Conservation (phyloP, 1,140 invertebrate species). For the Philaenus spumarius region DNA sequence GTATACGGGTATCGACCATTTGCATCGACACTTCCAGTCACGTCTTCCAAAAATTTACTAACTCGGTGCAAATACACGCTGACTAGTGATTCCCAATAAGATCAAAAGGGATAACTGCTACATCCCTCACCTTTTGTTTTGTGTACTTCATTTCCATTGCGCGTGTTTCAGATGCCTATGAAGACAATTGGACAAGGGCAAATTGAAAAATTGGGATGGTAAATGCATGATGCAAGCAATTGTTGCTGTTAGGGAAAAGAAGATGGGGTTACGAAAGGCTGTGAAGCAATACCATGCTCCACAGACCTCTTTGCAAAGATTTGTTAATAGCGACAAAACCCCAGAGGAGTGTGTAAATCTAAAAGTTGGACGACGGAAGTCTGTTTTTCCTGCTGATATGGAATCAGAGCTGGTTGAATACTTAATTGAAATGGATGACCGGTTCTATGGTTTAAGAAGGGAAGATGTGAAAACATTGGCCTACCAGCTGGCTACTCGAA, state of each 20-base stretch:
- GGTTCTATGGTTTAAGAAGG: slow-evolving; percentile 27
- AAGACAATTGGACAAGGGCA: no score
- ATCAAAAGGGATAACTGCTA: no score
- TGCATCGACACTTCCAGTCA: no score
- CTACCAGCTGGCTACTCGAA: background rate
- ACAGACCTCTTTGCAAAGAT: background rate
- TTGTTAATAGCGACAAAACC: background rate
- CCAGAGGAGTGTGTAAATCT: background rate
- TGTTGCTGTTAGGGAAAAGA: background rate
- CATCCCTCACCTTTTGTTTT: no score
- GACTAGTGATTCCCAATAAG: no score
- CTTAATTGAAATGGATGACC: slow-evolving; percentile 26
- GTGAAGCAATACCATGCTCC: background rate
- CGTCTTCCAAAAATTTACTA: no score
- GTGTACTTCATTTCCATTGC: no score
- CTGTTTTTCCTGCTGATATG: slow-evolving; percentile 24
- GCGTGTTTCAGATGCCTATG: no score
- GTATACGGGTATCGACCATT: no score
- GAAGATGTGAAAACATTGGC: slow-evolving; percentile 12
- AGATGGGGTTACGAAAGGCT: background rate
- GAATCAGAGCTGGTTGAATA: slow-evolving; percentile 28
- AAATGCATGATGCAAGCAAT: background rate
- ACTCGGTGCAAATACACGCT: no score
- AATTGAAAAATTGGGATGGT: background rate
- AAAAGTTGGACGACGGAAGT: slow-evolving; percentile 15